Evolutionary conservation across 2,113 vertebrate genomes (phyloP), one percentile per base, ranked within the genome.

Genomic region (Pterocles gutturalis): DNA sequence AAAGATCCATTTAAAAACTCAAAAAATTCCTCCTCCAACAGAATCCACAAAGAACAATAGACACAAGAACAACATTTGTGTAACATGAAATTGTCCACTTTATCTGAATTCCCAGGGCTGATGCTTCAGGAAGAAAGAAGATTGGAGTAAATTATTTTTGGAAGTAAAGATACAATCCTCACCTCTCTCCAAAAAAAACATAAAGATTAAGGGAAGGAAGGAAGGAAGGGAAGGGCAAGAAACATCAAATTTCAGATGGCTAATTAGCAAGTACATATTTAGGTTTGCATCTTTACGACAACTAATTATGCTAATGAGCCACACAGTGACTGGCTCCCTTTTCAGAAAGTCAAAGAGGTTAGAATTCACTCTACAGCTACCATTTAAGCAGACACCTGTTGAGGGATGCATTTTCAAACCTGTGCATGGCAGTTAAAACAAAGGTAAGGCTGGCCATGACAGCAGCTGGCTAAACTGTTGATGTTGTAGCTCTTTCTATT

Each of bases 231-330:
- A 73, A 71, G 14, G 21, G 49, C 34, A 66, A 87, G 26, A 90
- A 67, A 31, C 9, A 66, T 38, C 25, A 82, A 19, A 55, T 93
- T 96, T 95, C 82, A 96, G 64, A 94, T 75, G 65, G 38, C 25
- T 95, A 96, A 95, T 96, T 96, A 96, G 46, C 86, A 92, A 83
- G 55, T 46, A 71, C 70, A 72, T 83, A 28, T 84, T 91, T 75
- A 89, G 31, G 51, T 34, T 84, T 89, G 29, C 58, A 87, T 82
- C 79, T 90, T 95, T 90, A 95, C 85, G 93, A 93, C 82, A 96
- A 90, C 46, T 89, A 73, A 89, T 95, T 96, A 92, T 58, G 55
- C 48, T 95, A 83, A 94, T 92, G 93, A 82, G 36, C 89, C 75
- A 64, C 58, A 83, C 60, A 75, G 79, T 80, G 80, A 92, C 67